Evolutionary conservation across 2,888 invertebrate species (phyloP), one percentile per base, ranked within the genome.

Genomic region (Kuschelorhynchus macadamiae): DNA sequence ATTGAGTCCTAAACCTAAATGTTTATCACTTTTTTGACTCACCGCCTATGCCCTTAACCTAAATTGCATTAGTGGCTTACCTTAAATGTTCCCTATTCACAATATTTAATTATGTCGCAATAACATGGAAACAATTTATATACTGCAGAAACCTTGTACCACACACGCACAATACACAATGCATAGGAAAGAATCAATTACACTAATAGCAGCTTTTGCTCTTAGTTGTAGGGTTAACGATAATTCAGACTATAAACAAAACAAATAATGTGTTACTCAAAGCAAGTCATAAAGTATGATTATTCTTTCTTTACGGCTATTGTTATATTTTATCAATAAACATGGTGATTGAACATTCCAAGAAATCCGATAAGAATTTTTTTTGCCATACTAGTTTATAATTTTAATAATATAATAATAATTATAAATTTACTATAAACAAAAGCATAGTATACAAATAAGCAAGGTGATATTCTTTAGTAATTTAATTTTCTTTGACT

Each of bases 121-220:
- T 17, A 11, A 1, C 30, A 1, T 42, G 42, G 4, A 18, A 53
- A 55, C 42, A 41, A 25, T 9, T 8, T 3, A 12, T 39, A 20
- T 52, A 55, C 41, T 55, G 42, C 17, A 21, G 36, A 39, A 41
- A 14, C 55, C 30, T 55, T 21, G 30, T 11, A 25, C 12, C 12
- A 36, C 41, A 55, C 21, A 20, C 41, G 18, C 14, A 57, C 44
- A 14, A 36, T 33, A 49, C 30, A 33, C 59, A 53, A 49, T 49
- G 21, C 52, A 47, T 47, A 39, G 63, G 63, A 63, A 63, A 49
- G 49, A 39, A 49, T 44, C 63, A 49, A 63, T 63, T 56, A 63
- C 17, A 55, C 32, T 63, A 63, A 55, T 49, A 36, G 39, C 46
- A 46, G 53, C 20, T 46, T 32, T 9, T 17, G 21, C 5, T 0